Evolutionary conservation across 2,888 invertebrate genomes (phyloP), one percentile per base, ranked within the genome.

Genomic region (Aleiodes alternator): DNA sequence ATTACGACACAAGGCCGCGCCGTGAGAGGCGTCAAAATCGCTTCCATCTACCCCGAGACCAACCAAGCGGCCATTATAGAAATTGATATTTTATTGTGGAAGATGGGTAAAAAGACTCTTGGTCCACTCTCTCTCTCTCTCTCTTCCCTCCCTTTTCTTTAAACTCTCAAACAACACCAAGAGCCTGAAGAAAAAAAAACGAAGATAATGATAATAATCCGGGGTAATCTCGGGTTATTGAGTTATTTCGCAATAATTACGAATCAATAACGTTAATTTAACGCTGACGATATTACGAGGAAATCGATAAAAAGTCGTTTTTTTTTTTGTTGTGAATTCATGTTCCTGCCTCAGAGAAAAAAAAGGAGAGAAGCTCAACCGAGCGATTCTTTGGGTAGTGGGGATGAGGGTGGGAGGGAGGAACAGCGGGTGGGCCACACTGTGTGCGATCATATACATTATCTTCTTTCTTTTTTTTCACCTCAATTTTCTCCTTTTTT

Each of bases 1-100:
- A 88, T 88, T 88, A 89, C 82, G 82, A 80, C 79, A 78, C 76
- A 80, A 80, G 76, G 79, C 76, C 75, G 78, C 77, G 76, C 76
- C 75, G 76, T 82, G 84, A 83, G 84, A 88, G 87, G 89, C 89
- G 89, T 89, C 86, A 89, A 57, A 50, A 53, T 34, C 38, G 57
- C 69, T 77, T 70, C 74, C 29, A 69, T 31, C 61, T 69, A 53
- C 64, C 51, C 64, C 66, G 34, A 51, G 55, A 56, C 66, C 68
- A 55, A 50, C 16, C 64, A 57, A 77, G 77, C 83, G 83, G 80
- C 86, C 83, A 88, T 87, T 86, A 87, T 83, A 86, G 83, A 88
- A 88, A 88, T 89, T 87, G 87, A 89, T 88, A 89, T 88, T 87
- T 88, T 86, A 87, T 88, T 85, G 86, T 87, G 79, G 83, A 70